Percentiles rank a stretch among this genome's conserved stretches.
phyloP scores from a whole-genome alignment of 2,113 vertebrate genomes.

The Coptodon bakossiorum region DNA sequence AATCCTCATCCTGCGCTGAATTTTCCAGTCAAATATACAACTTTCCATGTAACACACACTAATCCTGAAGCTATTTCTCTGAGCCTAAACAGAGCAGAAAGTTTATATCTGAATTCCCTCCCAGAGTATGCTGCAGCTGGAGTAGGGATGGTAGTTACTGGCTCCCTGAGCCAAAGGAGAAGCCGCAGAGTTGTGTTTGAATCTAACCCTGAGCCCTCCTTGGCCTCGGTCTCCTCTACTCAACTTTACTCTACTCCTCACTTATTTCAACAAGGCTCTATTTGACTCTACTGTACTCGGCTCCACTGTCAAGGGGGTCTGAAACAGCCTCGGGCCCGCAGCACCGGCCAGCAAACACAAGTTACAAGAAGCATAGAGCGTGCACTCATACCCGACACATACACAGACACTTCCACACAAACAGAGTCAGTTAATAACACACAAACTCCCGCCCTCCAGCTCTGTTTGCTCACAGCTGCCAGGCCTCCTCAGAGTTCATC shows the following conservation, averaged over 20 bases:
- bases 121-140: slow-evolving; percentile 27
- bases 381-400: slow-evolving; percentile 33
- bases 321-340: slow-evolving; percentile 44
- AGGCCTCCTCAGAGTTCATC: slow-evolving; percentile 71
- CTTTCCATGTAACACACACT: slow-evolving; percentile 55
- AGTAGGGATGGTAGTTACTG: slow-evolving; percentile 17
- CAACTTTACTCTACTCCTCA: slow-evolving; percentile 7
- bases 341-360: slow-evolving; percentile 47
- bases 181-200: slow-evolving; percentile 45
- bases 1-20: slow-evolving; percentile 41
- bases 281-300: slow-evolving; percentile 32
- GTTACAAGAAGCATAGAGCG: slow-evolving; percentile 48
- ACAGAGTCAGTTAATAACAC: slow-evolving; percentile 52
- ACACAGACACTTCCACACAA: slow-evolving; percentile 49
- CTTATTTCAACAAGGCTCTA: slow-evolving; percentile 15
- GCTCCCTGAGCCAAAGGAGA: slow-evolving; percentile 19
- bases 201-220: slow-evolving; percentile 40
- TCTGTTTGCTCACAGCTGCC: slow-evolving; percentile 72
- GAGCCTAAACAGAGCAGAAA: slow-evolving; percentile 62
- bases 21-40: slow-evolving; percentile 57
- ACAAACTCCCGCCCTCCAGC: slow-evolving; percentile 51
- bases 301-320: slow-evolving; percentile 9
- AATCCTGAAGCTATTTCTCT: slow-evolving; percentile 55
- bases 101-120: slow-evolving; percentile 41
- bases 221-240: slow-evolving; percentile 14